Evolutionary conservation across 2,113 vertebrate species (phyloP).

Genomic region (Enhydra lutris): DNA sequence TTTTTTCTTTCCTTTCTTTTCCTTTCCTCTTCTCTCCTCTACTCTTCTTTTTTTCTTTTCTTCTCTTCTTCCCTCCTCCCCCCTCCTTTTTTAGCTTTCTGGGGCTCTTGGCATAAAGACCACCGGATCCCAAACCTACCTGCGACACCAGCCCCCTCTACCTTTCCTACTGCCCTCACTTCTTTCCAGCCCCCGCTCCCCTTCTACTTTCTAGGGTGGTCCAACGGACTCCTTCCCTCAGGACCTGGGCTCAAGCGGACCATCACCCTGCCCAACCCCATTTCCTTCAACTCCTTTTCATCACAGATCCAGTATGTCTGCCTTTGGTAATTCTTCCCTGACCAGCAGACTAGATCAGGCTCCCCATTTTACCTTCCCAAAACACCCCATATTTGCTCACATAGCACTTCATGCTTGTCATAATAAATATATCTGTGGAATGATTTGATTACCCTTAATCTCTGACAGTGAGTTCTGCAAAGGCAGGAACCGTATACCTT

Average conservation of each 20-base stretch:
- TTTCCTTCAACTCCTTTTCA: background rate
- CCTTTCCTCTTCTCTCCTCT: too few species aligned
- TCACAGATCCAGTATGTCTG: background rate
- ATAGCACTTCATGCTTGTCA: too few species aligned
- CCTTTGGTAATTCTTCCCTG: background rate
- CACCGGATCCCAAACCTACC: background rate
- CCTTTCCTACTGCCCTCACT: background rate
- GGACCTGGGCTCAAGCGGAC: background rate
- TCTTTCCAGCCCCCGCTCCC: background rate
- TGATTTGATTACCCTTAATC: background rate
- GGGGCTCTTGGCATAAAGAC: background rate
- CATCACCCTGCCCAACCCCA: accelerated
- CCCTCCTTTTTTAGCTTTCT: too few species aligned
- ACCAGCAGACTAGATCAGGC: background rate
- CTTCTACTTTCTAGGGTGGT: background rate
- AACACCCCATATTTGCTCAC: background rate
- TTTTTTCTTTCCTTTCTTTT: too few species aligned
- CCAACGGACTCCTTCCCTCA: too few species aligned
- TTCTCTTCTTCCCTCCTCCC: too few species aligned
- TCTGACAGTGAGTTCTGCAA: background rate
- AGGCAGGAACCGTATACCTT: background rate
- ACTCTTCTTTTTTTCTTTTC: too few species aligned
- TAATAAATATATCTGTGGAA: background rate
- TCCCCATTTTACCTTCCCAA: background rate
- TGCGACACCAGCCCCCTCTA: too few species aligned